Evolutionary conservation across 2,888 invertebrate species (phyloP), one percentile per base, ranked within the genome.

Genomic region (Acrobasis suavella): DNA sequence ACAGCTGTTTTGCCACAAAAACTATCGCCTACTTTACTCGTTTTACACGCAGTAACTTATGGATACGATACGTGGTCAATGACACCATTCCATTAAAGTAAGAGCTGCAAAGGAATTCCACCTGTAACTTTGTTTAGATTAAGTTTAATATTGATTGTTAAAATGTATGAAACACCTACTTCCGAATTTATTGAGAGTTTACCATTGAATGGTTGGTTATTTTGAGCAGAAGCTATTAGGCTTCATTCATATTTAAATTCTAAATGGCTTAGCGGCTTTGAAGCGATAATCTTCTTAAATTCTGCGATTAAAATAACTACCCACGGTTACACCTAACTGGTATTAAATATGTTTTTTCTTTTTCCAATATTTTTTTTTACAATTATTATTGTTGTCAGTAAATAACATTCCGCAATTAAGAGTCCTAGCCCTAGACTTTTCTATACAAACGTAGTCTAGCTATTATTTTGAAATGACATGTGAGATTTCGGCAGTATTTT

Each of bases 1-100:
- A 62, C 62, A 62, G 62, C 62, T 62, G 62, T 62, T 60, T 60
- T 62, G 55, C 49, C 55, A 62, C 49, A 62, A 62, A 62, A 62
- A 62, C 46, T 49, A 49, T 62, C 62, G 49, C 55, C 62, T 62
- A 62, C 62, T 22, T 55, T 42, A 42, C 52, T 60, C 17, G 39
- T 12, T 60, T 9, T 16, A 54, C 60, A 15, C 32, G 17, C 49
- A 50, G 62, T 62, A 62, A 62, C 62, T 62, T 62, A 56, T 62
- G 62, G 50, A 16, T 54, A 55, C 62, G 49, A 51, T 60, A 39
- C 59, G 54, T 62, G 62, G 62, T 50, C 62, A 55, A 50, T 50
- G 62, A 49, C 62, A 62, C 62, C 55, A 62, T 62, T 62, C 62
- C n/a, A 38, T 9, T 46, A 55, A 9, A 38, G 10, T 3, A 32